phyloP scores from a whole-genome alignment of 1,140 invertebrate species.

The Atta cephalotes region DNA sequence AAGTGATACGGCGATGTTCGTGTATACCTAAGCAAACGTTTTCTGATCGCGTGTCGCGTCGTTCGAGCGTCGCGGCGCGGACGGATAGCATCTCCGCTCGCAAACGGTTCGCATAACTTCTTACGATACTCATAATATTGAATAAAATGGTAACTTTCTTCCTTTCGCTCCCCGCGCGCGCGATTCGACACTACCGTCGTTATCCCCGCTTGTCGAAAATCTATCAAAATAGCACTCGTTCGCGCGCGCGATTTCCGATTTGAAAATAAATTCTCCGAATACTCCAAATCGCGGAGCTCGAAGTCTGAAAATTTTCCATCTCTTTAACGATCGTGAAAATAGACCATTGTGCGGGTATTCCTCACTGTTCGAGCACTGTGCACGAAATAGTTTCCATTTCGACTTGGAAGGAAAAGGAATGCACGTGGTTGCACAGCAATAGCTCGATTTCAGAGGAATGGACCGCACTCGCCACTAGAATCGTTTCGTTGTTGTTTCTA shows the following conservation, averaged over 20 bases:
- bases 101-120: neutral
- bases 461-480: slow-evolving; percentile 15
- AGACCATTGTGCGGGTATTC: slow-evolving; percentile 52
- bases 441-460: slow-evolving; percentile 48
- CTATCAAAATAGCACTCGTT: slow-evolving; percentile 38
- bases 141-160: slow-evolving; percentile 47
- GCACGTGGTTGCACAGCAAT: slow-evolving; percentile 38
- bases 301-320: slow-evolving; percentile 47
- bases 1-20: slow-evolving; percentile 51
- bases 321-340: slow-evolving; percentile 59
- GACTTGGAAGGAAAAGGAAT: slow-evolving; percentile 48
- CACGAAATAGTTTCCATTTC: slow-evolving; percentile 59
- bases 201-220: slow-evolving; percentile 43
- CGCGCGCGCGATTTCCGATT: neutral
- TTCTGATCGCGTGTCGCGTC: slow-evolving; percentile 48
- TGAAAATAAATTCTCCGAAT: slow-evolving; percentile 30
- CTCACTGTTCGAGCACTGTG: slow-evolving; percentile 6
- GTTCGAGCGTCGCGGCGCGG: neutral
- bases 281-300: neutral
- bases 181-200: neutral
- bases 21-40: slow-evolving; percentile 49
- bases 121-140: slow-evolving; percentile 30
- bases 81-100: neutral
- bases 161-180: neutral
- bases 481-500: slow-evolving; percentile 50